Base-by-base conservation (phyloP, 2,888 invertebrate genomes). In the Notodonta dromedarius region DNA sequence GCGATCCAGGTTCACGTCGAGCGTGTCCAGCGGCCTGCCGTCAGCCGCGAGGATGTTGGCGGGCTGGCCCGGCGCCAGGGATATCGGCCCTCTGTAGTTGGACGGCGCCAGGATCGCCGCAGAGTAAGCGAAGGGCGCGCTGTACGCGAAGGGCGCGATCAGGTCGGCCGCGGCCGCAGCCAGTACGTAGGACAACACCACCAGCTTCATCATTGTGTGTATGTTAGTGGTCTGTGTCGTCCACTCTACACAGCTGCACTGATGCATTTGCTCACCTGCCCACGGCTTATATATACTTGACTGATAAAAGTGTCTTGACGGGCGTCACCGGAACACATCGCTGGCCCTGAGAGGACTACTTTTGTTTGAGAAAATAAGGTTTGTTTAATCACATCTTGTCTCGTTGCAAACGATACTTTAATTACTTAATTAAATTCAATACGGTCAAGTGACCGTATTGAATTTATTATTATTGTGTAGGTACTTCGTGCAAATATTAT, bases 171-270 rank as follows among this genome's bases (percentile, higher is more conserved):
- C 90, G 73, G 92, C 95, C 71, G 94, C 88, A 71, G 95, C 94
- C 85, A 95, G 74, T 77, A 95, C 82, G 89, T 95, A 95, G 81
- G 94, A 94, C 91, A 95, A 94, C 87, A 95, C 95, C 93, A 95
- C 94, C 94, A 94, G 85, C 82, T 93, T 93, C 85, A 93, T 83
- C 94, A 94, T 94, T 74, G 78, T 90, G 86, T 77, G 69, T 57
- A 55, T 61, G 62, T 61, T 42, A 82, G 80, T 85, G 90, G 91
- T 90, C 91, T 93, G 92, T 92, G 90, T 89, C 89, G 86, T 60
- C 79, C 74, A 78, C 74, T 81, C 73, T 58, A 74, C 73, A 79
- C 61, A 62, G 65, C 70, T 77, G 70, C 76, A 91, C 90, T 91
- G 90, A 91, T 92, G 79, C 80, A 66, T 61, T 70, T 69, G 60